These are phyloP conservation scores for Caiman crocodilus DNA, from an alignment of 2,797 vertebrate species.

Conservation along the genomic window DNA sequence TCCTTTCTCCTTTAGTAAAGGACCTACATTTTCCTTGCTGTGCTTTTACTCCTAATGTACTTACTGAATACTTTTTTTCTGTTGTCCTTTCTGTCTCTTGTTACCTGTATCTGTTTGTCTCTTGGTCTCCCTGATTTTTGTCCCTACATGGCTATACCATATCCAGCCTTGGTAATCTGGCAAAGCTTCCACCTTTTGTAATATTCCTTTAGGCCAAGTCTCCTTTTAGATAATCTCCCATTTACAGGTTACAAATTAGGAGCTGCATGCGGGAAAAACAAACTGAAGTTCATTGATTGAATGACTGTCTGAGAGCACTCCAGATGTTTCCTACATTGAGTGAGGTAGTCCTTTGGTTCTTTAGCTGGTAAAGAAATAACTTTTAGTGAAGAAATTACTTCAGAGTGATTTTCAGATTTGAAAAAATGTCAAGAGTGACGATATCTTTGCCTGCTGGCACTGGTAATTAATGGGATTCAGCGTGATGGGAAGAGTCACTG, in stretches of 20 bases:
- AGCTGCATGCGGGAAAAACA: neutral
- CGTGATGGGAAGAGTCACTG: too few species aligned
- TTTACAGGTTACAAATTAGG: neutral
- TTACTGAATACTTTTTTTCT: too few species aligned
- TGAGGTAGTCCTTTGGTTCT: neutral
- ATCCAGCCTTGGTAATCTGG: too few species aligned
- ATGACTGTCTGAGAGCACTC: neutral
- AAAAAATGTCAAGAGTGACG: neutral
- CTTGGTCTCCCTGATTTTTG: too few species aligned
- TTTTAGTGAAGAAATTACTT: neutral
- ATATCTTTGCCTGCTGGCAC: accelerated
- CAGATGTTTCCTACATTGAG: neutral
- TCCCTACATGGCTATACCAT: too few species aligned
- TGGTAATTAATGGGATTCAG: neutral
- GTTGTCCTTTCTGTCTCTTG: too few species aligned
- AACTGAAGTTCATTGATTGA: neutral
- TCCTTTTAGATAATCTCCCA: neutral
- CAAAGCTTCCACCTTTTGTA: too few species aligned
- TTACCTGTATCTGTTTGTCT: too few species aligned
- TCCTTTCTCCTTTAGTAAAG: too few species aligned
- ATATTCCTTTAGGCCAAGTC: too few species aligned
- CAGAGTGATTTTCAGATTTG: neutral
- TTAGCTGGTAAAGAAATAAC: neutral
- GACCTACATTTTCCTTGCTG: too few species aligned
- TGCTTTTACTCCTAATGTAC: too few species aligned